Percentiles rank a stretch among this genome's conserved stretches.
These are phyloP conservation scores for Chrysolina haemoptera DNA, from an alignment of 2,888 invertebrate species.

Conservation along the genomic window DNA sequence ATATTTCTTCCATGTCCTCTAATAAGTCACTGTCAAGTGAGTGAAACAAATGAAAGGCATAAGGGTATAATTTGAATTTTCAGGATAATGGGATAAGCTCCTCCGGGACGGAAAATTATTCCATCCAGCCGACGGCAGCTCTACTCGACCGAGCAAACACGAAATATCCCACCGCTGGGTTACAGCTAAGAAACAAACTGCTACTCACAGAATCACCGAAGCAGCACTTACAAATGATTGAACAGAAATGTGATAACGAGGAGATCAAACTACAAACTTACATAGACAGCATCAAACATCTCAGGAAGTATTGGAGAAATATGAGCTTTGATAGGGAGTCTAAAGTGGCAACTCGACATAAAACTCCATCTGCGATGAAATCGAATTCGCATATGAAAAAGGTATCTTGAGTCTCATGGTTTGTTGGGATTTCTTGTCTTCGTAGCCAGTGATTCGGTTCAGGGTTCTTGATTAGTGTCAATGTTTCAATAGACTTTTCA, in stretches of 20 bases:
- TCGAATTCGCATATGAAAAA: not conserved
- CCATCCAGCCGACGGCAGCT: not conserved
- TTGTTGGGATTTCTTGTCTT: not conserved
- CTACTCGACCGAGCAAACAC: not conserved
- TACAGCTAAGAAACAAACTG: slow-evolving; percentile 1
- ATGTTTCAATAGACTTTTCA: not conserved
- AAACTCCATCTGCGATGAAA: not conserved
- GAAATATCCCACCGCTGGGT: not conserved
- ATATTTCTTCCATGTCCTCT: slow-evolving; percentile 17
- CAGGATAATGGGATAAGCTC: slow-evolving; percentile 16
- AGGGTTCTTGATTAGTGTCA: not conserved
- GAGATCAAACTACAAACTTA: slow-evolving; percentile 12
- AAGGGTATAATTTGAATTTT: slow-evolving; percentile 15
- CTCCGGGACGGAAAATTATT: slow-evolving; percentile 9
- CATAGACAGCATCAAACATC: slow-evolving; percentile 17
- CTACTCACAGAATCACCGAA: not conserved
- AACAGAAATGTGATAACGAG: slow-evolving; percentile 17
- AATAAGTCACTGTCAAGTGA: slow-evolving; percentile 14
- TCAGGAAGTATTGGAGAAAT: slow-evolving; percentile 12
- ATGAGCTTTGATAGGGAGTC: slow-evolving; percentile 1
- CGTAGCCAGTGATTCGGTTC: too few relatives aligned
- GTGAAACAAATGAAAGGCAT: slow-evolving; percentile 8
- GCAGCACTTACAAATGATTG: slow-evolving; percentile 8
- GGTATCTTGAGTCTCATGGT: not conserved
- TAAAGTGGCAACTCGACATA: not conserved